Evolutionary conservation across 2,797 vertebrate species (phyloP), one percentile per base, ranked within the genome.

Genomic region (Hoplostethus mediterraneus): DNA sequence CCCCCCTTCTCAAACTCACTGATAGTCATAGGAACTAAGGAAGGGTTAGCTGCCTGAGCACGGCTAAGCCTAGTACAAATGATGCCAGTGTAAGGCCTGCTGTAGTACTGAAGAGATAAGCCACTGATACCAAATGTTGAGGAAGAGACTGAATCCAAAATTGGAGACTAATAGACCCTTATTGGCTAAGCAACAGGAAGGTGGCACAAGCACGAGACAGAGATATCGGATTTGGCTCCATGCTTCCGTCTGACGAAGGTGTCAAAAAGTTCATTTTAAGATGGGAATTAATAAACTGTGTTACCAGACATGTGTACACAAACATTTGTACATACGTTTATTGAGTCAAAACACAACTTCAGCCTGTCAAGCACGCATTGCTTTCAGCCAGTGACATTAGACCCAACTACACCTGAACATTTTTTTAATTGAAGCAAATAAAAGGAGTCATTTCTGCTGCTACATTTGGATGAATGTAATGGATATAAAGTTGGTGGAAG

Each of bases 51-150:
- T 92, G 81, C 87, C 90, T 87, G 91, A 92, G 90, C 90, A 90
- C 84, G 85, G 85, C 90, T 91, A 92, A 93, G 91, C 91, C 91
- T 81, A 79, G 84, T 88, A 92, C 92, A 92, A 92, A 91, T 92
- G 89, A 91, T 92, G 92, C 92, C 92, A 93, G 91, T 93, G 91
- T 92, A 90, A 89, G 91, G 90, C 90, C 91, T 91, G 92, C 91
- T 92, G 91, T 91, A 92, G 90, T 83, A 84, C 92, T 90, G 91
- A 91, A 85, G 89, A 90, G 89, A 90, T 93, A 92, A 92, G 91
- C 91, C 91, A 86, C 85, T 77, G 85, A 90, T 87, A 91, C 88
- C 90, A 90, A 92, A 92, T 90, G 91, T 80, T 88, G 90, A 83
- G 81, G 73, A 81, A 53, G 75, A 87, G 69, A 85, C 53, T 6